These are phyloP conservation scores for Drosophila quinaria DNA, from an alignment of 2,888 invertebrate genomes.

Conservation along the genomic window DNA sequence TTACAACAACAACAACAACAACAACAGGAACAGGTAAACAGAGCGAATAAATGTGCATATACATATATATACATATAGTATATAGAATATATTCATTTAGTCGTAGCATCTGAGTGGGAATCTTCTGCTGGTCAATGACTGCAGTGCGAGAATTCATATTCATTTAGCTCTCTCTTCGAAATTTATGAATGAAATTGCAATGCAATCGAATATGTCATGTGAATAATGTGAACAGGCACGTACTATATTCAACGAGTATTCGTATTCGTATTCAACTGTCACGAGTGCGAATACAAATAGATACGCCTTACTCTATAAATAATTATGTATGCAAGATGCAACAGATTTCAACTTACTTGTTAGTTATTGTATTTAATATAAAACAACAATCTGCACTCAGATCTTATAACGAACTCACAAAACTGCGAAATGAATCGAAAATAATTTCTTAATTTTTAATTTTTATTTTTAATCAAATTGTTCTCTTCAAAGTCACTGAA, in stretches of 20 bases:
- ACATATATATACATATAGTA: neutral
- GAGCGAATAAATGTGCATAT: neutral
- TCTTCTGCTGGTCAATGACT: conserved; percentile 50
- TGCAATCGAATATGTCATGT: conserved; percentile 19
- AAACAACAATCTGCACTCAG: no score
- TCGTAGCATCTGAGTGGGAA: neutral
- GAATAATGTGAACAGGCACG: conserved; percentile 22
- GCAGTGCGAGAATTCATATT: conserved; percentile 10
- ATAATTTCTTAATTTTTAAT: no score
- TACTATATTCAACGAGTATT: neutral
- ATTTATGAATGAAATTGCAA: conserved; percentile 49
- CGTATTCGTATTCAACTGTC: conserved; percentile 2
- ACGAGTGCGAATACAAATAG: neutral
- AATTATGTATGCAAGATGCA: conserved; percentile 2
- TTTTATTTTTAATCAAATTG: no score
- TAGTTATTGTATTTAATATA: no score
- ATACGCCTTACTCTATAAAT: neutral
- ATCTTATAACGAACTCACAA: no score
- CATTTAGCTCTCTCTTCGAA: neutral
- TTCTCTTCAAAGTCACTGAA: no score
- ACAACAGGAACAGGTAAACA: conserved; percentile 9
- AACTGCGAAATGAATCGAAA: neutral
- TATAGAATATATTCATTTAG: neutral
- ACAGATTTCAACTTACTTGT: neutral
- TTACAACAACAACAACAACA: conserved; percentile 8